Percentiles rank a stretch among this genome's conserved stretches.
Evolutionary conservation across 1,140 invertebrate genomes (phyloP).

Genomic region (Oryctes rhinoceros): DNA sequence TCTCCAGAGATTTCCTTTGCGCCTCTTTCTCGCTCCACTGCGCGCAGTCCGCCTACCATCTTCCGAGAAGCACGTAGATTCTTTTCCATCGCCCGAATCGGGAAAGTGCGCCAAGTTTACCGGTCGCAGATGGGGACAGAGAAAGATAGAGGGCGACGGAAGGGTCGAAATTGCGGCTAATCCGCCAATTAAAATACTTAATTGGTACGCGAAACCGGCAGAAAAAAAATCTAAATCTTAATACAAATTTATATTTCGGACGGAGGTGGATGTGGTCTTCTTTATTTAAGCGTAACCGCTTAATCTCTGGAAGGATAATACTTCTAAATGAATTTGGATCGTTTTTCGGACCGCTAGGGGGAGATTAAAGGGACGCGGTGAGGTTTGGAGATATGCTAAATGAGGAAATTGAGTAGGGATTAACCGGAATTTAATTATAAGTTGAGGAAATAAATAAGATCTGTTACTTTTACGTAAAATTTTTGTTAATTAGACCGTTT

Average conservation of each 20-base stretch:
- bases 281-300: neutral
- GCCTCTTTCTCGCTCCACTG: too few relatives aligned
- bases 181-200: slow-evolving; percentile 5
- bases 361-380: neutral
- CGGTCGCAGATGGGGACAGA: neutral
- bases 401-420: neutral
- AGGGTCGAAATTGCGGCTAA: neutral
- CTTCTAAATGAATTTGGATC: slow-evolving; percentile 3
- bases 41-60: neutral
- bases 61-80: neutral
- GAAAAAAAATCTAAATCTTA: neutral
- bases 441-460: neutral
- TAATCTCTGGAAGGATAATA: neutral
- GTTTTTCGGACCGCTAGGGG: neutral
- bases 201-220: neutral
- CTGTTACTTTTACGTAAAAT: neutral
- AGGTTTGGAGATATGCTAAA: neutral
- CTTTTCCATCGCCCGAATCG: too few relatives aligned
- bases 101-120: too few relatives aligned
- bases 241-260: neutral
- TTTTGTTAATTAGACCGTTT: too few relatives aligned
- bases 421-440: neutral
- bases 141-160: neutral
- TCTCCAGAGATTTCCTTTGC: too few relatives aligned
- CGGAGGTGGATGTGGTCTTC: neutral